These are phyloP conservation scores for Pyrocoelia pectoralis DNA, from an alignment of 2,888 invertebrate genomes.

Conservation along the genomic window DNA sequence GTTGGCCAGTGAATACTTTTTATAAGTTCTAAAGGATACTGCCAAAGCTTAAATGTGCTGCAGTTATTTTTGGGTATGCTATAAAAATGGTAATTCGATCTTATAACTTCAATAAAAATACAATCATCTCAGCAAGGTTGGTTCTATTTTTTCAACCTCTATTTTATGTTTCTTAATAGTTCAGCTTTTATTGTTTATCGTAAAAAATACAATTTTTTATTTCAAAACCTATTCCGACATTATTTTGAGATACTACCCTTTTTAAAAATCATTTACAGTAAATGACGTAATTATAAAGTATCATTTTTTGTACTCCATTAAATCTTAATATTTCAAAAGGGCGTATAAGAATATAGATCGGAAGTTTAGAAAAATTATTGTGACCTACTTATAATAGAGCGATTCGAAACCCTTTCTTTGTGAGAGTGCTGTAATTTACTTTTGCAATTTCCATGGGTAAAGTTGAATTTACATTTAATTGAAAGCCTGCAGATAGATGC, in stretches of 20 bases:
- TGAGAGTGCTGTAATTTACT: neutral
- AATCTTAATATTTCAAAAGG: no score
- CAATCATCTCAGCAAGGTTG: conserved; percentile 9
- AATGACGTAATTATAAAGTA: no score
- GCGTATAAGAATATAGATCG: neutral
- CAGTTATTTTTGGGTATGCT: conserved; percentile 11
- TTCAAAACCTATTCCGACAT: neutral
- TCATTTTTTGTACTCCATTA: no score
- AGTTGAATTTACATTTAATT: neutral
- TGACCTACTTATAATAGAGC: neutral
- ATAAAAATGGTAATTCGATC: conserved; percentile 14
- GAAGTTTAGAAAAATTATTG: neutral
- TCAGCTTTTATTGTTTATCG: conserved; percentile 4
- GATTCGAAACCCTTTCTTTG: neutral
- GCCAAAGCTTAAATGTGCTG: conserved; percentile 6
- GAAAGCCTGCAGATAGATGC: neutral
- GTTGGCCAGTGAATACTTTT: conserved; percentile 5
- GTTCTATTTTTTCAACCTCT: conserved; percentile 5
- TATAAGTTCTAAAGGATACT: conserved; percentile 5
- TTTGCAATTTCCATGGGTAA: neutral
- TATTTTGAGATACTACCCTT: neutral
- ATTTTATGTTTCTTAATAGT: conserved; percentile 10
- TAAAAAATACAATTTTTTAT: neutral
- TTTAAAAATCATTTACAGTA: neutral
- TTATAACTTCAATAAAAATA: conserved; percentile 13